Percentiles rank a stretch among this genome's conserved stretches.
These are phyloP conservation scores for Odontocerum albicorne DNA, from an alignment of 2,888 invertebrate species.

Conservation along the genomic window DNA sequence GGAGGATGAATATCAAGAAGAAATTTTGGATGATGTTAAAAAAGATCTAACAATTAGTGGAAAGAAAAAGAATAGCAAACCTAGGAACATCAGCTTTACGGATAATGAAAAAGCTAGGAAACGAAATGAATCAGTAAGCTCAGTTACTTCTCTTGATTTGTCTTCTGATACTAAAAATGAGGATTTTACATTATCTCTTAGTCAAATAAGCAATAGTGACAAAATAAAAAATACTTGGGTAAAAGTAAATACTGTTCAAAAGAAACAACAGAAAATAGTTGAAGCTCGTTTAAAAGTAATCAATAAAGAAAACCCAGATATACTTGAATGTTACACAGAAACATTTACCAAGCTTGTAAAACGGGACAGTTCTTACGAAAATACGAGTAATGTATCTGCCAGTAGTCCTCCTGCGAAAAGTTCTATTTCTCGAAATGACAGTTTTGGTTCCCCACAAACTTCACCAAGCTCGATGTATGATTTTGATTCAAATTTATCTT, in stretches of 20 bases:
- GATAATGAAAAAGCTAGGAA: conserved; percentile 51
- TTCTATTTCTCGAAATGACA: conserved; percentile 39
- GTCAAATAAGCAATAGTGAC: conserved; percentile 20
- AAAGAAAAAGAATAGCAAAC: conserved; percentile 49
- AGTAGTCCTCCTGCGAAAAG: conserved; percentile 32
- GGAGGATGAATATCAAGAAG: conserved; percentile 46
- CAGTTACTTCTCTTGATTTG: conserved; percentile 50
- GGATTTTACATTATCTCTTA: conserved; percentile 26
- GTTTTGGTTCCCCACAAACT: conserved; percentile 35
- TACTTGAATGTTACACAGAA: conserved; percentile 47
- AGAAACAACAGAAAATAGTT: conserved; percentile 54
- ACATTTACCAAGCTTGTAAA: conserved; percentile 49
- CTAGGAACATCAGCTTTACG: conserved; percentile 52
- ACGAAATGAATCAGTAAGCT: conserved; percentile 52
- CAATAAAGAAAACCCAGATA: conserved; percentile 45
- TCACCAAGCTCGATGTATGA: conserved; percentile 41
- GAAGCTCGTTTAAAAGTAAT: conserved; percentile 55
- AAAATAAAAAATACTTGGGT: conserved; percentile 46
- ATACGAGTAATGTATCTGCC: conserved; percentile 38
- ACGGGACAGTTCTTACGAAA: conserved; percentile 41
- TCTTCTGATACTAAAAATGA: conserved; percentile 42
- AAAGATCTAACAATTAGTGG: conserved; percentile 47
- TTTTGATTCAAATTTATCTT: conserved; percentile 35
- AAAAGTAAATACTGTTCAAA: conserved; percentile 49
- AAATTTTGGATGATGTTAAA: conserved; percentile 55